Conservation (phyloP, 2,888 invertebrate species). For the Meghimatium bilineatum region DNA sequence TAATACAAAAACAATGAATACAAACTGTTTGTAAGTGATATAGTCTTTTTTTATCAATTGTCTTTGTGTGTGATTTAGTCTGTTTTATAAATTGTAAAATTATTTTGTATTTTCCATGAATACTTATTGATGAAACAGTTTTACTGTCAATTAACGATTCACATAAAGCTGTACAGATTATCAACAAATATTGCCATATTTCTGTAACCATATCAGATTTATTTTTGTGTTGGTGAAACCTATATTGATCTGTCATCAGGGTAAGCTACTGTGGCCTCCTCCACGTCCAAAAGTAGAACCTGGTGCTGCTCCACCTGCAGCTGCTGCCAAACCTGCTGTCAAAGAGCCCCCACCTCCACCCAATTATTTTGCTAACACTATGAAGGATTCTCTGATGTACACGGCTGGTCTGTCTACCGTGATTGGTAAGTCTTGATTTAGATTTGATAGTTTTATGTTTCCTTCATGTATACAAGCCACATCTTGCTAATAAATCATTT, state of each 20-base stretch:
- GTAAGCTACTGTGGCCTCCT: conserved; percentile 88
- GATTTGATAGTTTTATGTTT: not conserved
- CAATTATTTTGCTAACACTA: conserved; percentile 84
- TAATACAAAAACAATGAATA: too few relatives aligned
- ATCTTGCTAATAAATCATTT: too few relatives aligned
- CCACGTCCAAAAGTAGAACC: conserved; percentile 80
- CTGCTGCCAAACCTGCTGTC: conserved; percentile 57
- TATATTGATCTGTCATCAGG: conserved; percentile 73
- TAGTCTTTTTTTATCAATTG: too few relatives aligned
- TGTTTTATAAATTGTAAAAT: too few relatives aligned
- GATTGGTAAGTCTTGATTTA: conserved; percentile 57
- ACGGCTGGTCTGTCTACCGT: conserved; percentile 70
- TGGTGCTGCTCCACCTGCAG: conserved; percentile 59
- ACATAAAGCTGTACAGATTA: too few relatives aligned
- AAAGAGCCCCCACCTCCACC: conserved; percentile 77
- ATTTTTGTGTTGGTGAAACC: not conserved
- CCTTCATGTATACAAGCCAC: too few relatives aligned
- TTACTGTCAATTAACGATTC: too few relatives aligned
- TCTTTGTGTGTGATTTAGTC: too few relatives aligned
- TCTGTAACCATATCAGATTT: not conserved
- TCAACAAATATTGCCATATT: too few relatives aligned
- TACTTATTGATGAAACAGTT: too few relatives aligned
- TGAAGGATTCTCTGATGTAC: conserved; percentile 73
- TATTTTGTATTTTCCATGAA: too few relatives aligned
- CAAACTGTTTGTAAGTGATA: too few relatives aligned